Percentiles rank a stretch among this genome's conserved stretches.
phyloP scores from a whole-genome alignment of 2,888 invertebrate species.

The Chirona hameri region DNA sequence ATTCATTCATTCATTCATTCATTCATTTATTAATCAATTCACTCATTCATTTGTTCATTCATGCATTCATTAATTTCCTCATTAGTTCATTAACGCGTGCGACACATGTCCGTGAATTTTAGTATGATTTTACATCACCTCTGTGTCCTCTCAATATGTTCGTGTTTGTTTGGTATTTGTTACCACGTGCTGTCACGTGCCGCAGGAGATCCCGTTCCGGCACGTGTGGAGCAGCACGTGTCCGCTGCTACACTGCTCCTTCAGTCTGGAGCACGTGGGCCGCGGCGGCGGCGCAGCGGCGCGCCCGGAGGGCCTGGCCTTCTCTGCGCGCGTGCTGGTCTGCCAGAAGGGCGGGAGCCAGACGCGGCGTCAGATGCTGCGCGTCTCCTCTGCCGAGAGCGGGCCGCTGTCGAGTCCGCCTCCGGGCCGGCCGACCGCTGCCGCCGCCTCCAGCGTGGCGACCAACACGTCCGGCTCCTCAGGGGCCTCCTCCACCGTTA shows the following conservation, averaged over 20 bases:
- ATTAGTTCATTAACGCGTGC: too few relatives aligned
- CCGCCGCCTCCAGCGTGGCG: neutral
- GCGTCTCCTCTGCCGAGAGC: neutral
- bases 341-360: slow-evolving; percentile 10
- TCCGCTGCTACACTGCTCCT: slow-evolving; percentile 79
- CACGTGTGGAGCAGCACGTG: slow-evolving; percentile 74
- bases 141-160: too few relatives aligned
- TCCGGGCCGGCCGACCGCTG: neutral
- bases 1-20: too few relatives aligned
- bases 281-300: neutral
- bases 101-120: too few relatives aligned
- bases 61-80: too few relatives aligned
- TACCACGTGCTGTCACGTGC: too few relatives aligned
- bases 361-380: slow-evolving; percentile 1
- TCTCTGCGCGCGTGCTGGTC: slow-evolving; percentile 4
- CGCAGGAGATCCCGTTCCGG: slow-evolving; percentile 64
- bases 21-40: too few relatives aligned
- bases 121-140: too few relatives aligned
- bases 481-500: neutral
- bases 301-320: neutral
- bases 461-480: neutral
- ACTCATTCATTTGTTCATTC: too few relatives aligned
- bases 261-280: slow-evolving; percentile 53
- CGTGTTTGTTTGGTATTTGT: too few relatives aligned
- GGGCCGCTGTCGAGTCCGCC: neutral